Conservation (phyloP, 2,797 vertebrate species). For the Bradypus variegatus region DNA sequence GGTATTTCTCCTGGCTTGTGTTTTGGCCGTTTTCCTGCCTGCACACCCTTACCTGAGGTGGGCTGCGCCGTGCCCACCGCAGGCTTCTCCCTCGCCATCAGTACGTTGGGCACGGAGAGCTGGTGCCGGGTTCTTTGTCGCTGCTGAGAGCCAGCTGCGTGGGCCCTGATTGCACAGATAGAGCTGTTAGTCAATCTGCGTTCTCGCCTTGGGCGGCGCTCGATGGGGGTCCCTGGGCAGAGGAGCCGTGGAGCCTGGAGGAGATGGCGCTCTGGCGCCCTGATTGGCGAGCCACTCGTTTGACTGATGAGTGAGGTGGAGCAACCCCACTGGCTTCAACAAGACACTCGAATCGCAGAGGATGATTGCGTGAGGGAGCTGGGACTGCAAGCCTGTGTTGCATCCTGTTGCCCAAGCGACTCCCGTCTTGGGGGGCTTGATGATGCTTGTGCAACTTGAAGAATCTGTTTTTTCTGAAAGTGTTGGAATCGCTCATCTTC, state of each 20-base stretch:
- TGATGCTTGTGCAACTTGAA: not conserved
- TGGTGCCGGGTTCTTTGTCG: not conserved
- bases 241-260: conserved; percentile 41
- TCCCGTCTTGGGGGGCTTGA: conserved; percentile 40
- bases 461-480: not conserved
- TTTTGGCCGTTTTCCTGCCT: not conserved
- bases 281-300: conserved; percentile 61
- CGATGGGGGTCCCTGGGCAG: conserved; percentile 63
- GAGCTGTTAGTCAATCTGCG: not conserved
- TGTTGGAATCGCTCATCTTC: not conserved
- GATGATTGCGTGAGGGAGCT: conserved; percentile 57
- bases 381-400: conserved; percentile 41
- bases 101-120: conserved; percentile 38
- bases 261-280: conserved; percentile 39
- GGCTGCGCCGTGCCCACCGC: not conserved
- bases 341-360: conserved; percentile 64
- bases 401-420: conserved; percentile 50
- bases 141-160: conserved; percentile 60
- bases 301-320: conserved; percentile 66
- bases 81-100: conserved; percentile 30
- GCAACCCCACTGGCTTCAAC: conserved; percentile 67
- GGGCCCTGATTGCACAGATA: conserved; percentile 57
- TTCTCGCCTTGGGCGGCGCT: conserved; percentile 45
- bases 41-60: not conserved
- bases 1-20: not conserved